Base-by-base conservation (phyloP, 2,888 invertebrate genomes). In the Corbicula japonica region DNA sequence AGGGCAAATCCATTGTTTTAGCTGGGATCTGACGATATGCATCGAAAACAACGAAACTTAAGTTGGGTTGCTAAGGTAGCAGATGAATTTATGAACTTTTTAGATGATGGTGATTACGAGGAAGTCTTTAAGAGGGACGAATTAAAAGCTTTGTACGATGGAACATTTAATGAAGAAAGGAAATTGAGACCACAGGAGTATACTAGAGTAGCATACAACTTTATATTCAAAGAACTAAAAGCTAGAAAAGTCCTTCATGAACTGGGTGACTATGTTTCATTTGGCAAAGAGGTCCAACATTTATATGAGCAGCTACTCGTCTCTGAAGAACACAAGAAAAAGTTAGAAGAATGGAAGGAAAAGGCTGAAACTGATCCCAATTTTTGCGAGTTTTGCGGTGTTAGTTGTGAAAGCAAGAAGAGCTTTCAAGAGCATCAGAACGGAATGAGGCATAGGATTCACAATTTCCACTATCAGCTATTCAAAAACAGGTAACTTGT, bases 261-360 rank as follows among this genome's bases (percentile, higher is more conserved):
- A 18, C 5, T 48, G 18, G 48, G 48, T 48, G 48, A 48, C 23
- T 6, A 30, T 41, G 38, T 28, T 21, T 23, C 41, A 44, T 61
- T 61, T 28, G 61, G 41, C 15, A 41, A 61, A 61, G 61, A 61
- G 18, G n/a, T 61, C 12, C 61, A 61, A 28, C 41, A 26, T 48
- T 28, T 61, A 6, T 61, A 61, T 26, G 61, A 61, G 26, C 38
- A 26, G 21, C 26, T 61, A 23, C 12, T 3, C 5, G 21, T 21
- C 2, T 35, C 38, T 18, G 8, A 34, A 12, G 61, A 61, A 21
- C 26, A 44, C 26, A 12, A 8, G 44, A 26, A 38, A 8, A 38
- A 6, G 21, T 30, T 61, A 15, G 61, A 61, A 61, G 61, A 61
- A 61, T 61, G 61, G 61, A 38, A 61, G 41, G 44, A 26, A 30